Base-by-base conservation (phyloP, 2,113 vertebrate species). In the Hiodon alosoides region DNA sequence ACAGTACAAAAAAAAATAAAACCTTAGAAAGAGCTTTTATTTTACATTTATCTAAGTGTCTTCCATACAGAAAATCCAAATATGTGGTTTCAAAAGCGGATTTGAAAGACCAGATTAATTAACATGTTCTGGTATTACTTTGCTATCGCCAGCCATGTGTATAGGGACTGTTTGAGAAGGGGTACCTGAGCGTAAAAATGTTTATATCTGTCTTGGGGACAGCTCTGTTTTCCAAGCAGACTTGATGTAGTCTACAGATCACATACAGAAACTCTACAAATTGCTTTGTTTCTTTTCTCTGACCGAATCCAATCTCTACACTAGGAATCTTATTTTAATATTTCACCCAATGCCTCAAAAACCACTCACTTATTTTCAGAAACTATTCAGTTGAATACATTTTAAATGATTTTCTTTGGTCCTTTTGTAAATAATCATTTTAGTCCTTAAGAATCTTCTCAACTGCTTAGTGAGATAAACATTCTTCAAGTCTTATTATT, bases 41-140 rank as follows among this genome's bases (percentile, higher is more conserved):
- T 90, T 86, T 81, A 84, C 68, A 84, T 77, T 88, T 88, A 88
- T 89, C 85, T 88, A 89, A 88, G 86, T 85, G 86, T 80, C 86
- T 83, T 80, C 80, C 82, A 31, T 83, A 78, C 62, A 71, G 57
- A 83, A 80, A 61, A 83, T 84, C 80, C 78, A 76, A 76, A 64
- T 58, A 57, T 52, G 31, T 31, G 31, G 31, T 31, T 31, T 31
- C 31, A 31, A 31, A 31, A 31, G 31, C 31, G 31, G 31, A 31
- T 31, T 31, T 31, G 31, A 0, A 31, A 31, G 31, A 31, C 31
- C 31, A 31, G 31, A 31, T 31, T 31, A 31, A 31, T 31, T 31
- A 31, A 31, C 31, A 31, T 31, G 31, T 31, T 31, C 31, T 31
- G 31, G 31, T 31, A 31, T 31, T 0, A 31, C 31, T 31, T 31